Evolutionary conservation across 2,888 invertebrate species (phyloP).

Genomic region (Scotopteryx bipunctaria): DNA sequence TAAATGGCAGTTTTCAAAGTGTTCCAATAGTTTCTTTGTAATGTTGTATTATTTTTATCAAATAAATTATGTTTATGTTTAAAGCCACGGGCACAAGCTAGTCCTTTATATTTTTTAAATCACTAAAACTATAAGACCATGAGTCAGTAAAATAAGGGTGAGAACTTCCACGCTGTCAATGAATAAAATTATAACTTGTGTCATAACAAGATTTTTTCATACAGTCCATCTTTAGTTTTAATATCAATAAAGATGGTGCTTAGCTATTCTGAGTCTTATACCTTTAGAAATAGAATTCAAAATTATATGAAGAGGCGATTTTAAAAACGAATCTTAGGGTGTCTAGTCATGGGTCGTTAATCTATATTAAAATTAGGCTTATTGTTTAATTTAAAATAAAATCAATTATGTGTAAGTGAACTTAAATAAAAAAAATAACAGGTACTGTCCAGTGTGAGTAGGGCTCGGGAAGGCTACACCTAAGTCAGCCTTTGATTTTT

Average conservation of each 20-base stretch:
- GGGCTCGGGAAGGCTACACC: too few species aligned
- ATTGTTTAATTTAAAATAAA: conserved; percentile 74
- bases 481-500: too few species aligned
- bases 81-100: not conserved
- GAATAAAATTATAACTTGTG: conserved; percentile 22
- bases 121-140: not conserved
- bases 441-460: too few species aligned
- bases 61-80: too few species aligned
- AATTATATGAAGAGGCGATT: conserved; percentile 4
- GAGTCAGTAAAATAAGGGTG: conserved; percentile 2
- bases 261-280: not conserved
- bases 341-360: conserved; percentile 80
- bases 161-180: conserved; percentile 11
- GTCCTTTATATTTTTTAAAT: not conserved
- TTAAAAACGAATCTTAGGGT: conserved; percentile 52
- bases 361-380: conserved; percentile 80
- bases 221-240: conserved; percentile 2
- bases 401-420: conserved; percentile 8
- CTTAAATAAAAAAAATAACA: not conserved
- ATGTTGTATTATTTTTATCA: too few species aligned
- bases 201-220: conserved; percentile 12
- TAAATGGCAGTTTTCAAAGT: too few species aligned
- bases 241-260: conserved; percentile 3
- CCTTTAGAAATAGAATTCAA: conserved; percentile 10
- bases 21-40: too few species aligned